These are phyloP conservation scores for Callimorpha dominula DNA, from an alignment of 2,888 invertebrate genomes.

Conservation along the genomic window DNA sequence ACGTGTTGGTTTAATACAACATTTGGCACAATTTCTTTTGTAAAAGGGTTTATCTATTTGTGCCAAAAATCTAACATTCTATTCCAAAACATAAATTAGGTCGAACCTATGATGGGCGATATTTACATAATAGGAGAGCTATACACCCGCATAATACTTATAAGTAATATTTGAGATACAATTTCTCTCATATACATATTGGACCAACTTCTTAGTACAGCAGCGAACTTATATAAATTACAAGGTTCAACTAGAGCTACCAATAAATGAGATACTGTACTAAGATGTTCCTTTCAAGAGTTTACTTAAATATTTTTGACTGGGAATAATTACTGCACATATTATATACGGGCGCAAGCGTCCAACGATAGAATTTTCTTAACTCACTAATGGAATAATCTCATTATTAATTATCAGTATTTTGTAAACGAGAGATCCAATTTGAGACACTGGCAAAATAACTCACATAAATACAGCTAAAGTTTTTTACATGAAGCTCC, in stretches of 20 bases:
- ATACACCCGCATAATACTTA: slow-evolving; percentile 53
- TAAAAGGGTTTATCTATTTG: slow-evolving; percentile 47
- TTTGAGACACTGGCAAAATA: slow-evolving; percentile 66
- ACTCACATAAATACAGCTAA: slow-evolving; percentile 51
- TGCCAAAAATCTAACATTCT: slow-evolving; percentile 54
- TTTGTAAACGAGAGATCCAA: slow-evolving; percentile 81
- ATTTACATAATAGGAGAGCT: slow-evolving; percentile 51
- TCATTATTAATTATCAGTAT: slow-evolving; percentile 72
- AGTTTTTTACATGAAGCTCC: slow-evolving; percentile 34
- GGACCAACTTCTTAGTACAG: slow-evolving; percentile 29
- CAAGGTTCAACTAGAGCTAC: slow-evolving; percentile 7
- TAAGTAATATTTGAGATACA: slow-evolving; percentile 28
- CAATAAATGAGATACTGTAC: slow-evolving; percentile 23
- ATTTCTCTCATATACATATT: slow-evolving; percentile 14
- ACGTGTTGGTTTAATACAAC: slow-evolving; percentile 63
- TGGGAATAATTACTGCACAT: slow-evolving; percentile 32
- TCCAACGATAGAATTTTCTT: slow-evolving; percentile 62
- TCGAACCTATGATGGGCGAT: slow-evolving; percentile 42
- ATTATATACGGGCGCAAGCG: slow-evolving; percentile 45
- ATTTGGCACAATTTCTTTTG: slow-evolving; percentile 63
- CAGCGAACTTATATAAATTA: slow-evolving; percentile 11
- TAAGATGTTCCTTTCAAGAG: slow-evolving; percentile 12
- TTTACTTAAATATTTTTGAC: slow-evolving; percentile 24
- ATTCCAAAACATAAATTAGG: slow-evolving; percentile 45
- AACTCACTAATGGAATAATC: slow-evolving; percentile 86